Evolutionary conservation across 1,140 invertebrate genomes (phyloP), one percentile per base, ranked within the genome.

Genomic region (Argopecten irradians): DNA sequence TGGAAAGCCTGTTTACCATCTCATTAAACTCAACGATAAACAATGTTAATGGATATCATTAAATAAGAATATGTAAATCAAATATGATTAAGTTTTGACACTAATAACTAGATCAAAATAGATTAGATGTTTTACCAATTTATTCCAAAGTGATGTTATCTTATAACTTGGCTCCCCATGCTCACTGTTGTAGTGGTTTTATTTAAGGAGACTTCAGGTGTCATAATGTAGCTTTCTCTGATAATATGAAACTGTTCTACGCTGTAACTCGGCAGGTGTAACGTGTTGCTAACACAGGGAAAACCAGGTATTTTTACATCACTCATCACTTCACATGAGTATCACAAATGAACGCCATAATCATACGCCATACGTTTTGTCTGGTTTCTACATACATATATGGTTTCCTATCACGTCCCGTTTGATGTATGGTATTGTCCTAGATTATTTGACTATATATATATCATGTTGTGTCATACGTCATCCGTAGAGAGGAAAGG

Each of bases 51-150:
- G 43, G 1, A 19, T 11, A 46, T 19, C 13, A 3, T 71, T 71
- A 5, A 28, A 11, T n/a, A 28, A 16, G 28, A 71, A 71, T 71
- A 5, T 71, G n/a, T 71, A 71, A 71, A 71, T 71, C 55, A 71
- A 71, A 8, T n/a, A 8, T 71, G n/a, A 71, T 71, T 71, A 28
- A 71, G 55, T 71, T 71, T 71, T 71, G 55, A 71, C 55, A 71
- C 55, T 71, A 71, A 71, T 71, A 71, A 71, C 55, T 71, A 71
- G 55, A 71, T 71, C 55, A 71, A 71, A 71, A 28, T 71, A 71
- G 22, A 71, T 71, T 71, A 28, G 5, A n/a, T 28, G 3, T 19
- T n/a, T 71, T 71, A 28, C 55, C n/a, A 39, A 39, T 39, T 39
- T 39, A 39, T 13, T 13, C 36, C 13, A 28, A 71, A 71, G n/a